phyloP scores from a whole-genome alignment of 2,888 invertebrate genomes.

The Chrysotoxum bicinctum region DNA sequence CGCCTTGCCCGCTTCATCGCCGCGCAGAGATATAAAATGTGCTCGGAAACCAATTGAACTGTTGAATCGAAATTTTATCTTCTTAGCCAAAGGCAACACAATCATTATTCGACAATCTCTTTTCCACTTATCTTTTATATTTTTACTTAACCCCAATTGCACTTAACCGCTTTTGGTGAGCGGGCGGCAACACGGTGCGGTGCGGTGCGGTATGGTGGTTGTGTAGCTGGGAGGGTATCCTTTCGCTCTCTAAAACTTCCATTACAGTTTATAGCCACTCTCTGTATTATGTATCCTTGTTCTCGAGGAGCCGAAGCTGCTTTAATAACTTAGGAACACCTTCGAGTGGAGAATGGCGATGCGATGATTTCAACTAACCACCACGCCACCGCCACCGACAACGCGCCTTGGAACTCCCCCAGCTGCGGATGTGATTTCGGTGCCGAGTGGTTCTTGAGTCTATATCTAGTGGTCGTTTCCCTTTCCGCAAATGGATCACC shows the following conservation, averaged over 20 bases:
- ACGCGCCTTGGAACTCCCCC: accelerated
- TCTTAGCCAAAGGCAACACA: conserved; percentile 49
- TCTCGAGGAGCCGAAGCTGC: conserved; percentile 30
- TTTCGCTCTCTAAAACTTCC: conserved; percentile 24
- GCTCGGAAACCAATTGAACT: conserved; percentile 57
- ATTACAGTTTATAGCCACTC: conserved; percentile 53
- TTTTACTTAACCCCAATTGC: conserved; percentile 60
- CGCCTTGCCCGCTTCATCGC: not conserved
- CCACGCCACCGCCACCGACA: not conserved
- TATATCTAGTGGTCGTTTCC: conserved; percentile 30
- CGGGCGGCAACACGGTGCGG: not conserved
- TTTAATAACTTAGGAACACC: conserved; percentile 55
- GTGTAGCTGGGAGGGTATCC: not conserved
- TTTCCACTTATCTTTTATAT: conserved; percentile 52
- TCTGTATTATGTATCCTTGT: conserved; percentile 22
- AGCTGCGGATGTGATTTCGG: not conserved
- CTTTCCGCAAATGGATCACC: conserved; percentile 23
- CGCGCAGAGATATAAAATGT: conserved; percentile 8
- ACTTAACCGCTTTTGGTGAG: conserved; percentile 45
- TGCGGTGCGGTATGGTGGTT: too few relatives aligned
- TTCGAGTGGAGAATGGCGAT: conserved; percentile 29
- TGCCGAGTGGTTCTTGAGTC: conserved; percentile 21
- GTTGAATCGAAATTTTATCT: conserved; percentile 60
- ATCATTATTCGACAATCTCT: conserved; percentile 51
- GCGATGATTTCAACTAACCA: conserved; percentile 10